phyloP scores from a whole-genome alignment of 1,140 invertebrate genomes.

The Hypsibius dujardini region DNA sequence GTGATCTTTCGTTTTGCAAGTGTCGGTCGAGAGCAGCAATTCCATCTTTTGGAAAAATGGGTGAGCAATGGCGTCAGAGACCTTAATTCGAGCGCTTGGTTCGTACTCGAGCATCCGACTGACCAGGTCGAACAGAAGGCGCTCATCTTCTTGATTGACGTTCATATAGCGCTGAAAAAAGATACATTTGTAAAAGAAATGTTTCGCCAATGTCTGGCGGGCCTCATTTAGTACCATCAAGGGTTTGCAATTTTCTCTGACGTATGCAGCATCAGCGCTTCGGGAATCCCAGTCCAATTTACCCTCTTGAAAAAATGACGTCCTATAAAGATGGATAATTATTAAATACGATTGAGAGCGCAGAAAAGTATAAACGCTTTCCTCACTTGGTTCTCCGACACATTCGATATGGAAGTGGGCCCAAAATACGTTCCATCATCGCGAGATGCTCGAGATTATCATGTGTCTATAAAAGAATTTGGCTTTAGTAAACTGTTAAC shows the following conservation, averaged over 20 bases:
- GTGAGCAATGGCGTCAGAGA: conserved; percentile 72
- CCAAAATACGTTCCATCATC: conserved; percentile 44
- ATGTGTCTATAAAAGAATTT: conserved; percentile 39
- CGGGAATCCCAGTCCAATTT: conserved; percentile 27
- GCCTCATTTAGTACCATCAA: conserved; percentile 46
- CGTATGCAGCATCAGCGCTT: conserved; percentile 46
- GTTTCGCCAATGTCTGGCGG: not conserved
- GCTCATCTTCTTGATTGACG: conserved; percentile 67
- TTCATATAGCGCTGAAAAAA: conserved; percentile 67
- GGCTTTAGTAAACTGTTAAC: not conserved
- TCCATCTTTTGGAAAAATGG: conserved; percentile 73
- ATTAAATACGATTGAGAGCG: not conserved
- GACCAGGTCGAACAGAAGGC: conserved; percentile 80
- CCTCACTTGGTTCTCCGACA: conserved; percentile 62
- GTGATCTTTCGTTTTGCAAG: no score
- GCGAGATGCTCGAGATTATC: conserved; percentile 43
- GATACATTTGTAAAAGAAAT: conserved; percentile 15
- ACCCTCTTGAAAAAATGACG: conserved; percentile 24
- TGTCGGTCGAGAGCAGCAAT: no score
- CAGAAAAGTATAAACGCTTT: not conserved
- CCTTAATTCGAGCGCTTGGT: conserved; percentile 64
- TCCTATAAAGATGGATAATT: conserved; percentile 13
- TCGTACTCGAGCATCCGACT: conserved; percentile 92
- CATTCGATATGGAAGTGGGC: conserved; percentile 79
- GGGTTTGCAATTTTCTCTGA: conserved; percentile 93